These are phyloP conservation scores for Apis dorsata DNA, from an alignment of 1,140 invertebrate species.

Conservation along the genomic window DNA sequence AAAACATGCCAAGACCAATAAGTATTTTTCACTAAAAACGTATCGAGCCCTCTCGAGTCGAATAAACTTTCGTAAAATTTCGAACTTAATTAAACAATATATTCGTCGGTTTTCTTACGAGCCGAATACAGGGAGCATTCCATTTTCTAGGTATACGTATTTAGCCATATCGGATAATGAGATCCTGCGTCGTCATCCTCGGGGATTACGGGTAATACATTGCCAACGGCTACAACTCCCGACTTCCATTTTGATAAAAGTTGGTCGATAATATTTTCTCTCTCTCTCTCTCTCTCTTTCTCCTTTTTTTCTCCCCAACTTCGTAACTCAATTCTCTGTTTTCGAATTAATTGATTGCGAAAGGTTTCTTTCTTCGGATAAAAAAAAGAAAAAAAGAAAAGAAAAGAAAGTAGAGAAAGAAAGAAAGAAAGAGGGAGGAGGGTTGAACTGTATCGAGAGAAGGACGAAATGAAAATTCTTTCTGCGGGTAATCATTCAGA, in stretches of 20 bases:
- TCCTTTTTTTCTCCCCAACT: neutral
- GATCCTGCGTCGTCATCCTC: neutral
- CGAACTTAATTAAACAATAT: neutral
- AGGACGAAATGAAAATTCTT: neutral
- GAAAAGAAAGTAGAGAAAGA: too few relatives aligned
- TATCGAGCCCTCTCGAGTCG: neutral
- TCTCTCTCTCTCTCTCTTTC: neutral
- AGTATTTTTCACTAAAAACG: neutral
- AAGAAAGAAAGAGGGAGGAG: too few relatives aligned
- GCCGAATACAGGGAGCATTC: neutral
- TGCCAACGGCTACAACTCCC: too few relatives aligned
- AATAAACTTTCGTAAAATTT: conserved; percentile 6
- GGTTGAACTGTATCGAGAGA: neutral
- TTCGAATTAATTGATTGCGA: neutral
- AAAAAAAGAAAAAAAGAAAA: too few relatives aligned
- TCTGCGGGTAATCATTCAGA: conserved; percentile 21
- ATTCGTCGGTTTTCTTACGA: neutral
- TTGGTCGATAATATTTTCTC: neutral
- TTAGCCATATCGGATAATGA: conserved; percentile 5
- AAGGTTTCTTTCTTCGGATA: neutral
- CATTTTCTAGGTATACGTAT: neutral
- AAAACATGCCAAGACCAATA: neutral
- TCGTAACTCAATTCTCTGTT: neutral
- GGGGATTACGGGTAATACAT: neutral
- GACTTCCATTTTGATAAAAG: neutral